These are phyloP conservation scores for Cottoperca gobio DNA, from an alignment of 2,797 vertebrate genomes.

Conservation along the genomic window DNA sequence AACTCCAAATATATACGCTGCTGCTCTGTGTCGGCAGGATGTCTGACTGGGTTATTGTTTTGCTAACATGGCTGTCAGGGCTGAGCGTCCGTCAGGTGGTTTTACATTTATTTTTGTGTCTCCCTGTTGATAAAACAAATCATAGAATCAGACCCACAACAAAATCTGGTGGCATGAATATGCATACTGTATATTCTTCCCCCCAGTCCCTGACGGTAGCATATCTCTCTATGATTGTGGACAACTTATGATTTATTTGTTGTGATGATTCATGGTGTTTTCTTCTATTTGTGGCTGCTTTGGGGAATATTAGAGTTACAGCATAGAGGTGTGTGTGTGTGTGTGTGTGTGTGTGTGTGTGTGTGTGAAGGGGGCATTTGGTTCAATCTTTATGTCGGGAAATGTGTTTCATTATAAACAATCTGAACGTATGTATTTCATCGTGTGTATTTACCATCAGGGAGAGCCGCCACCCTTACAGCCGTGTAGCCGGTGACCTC, in stretches of 20 bases:
- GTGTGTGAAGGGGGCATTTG: neutral
- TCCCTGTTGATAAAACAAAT: neutral
- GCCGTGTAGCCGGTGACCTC: neutral
- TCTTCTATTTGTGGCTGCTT: neutral
- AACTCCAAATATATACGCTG: neutral
- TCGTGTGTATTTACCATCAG: neutral
- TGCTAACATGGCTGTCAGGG: neutral
- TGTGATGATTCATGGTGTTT: neutral
- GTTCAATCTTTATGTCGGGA: neutral
- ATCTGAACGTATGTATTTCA: neutral
- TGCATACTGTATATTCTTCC: neutral
- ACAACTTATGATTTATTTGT: neutral
- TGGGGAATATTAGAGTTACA: neutral
- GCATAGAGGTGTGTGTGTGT: neutral
- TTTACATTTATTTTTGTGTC: neutral
- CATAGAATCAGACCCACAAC: neutral
- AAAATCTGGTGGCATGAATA: neutral
- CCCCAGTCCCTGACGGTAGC: neutral
- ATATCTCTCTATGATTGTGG: neutral
- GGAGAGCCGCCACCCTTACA: neutral
- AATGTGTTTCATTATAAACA: slow-evolving; percentile 3
- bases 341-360: neutral
- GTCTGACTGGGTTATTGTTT: neutral
- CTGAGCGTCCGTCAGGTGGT: neutral
- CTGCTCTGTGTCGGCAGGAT: neutral